phyloP scores from a whole-genome alignment of 2,797 vertebrate species.

The Micromesistius poutassou region DNA sequence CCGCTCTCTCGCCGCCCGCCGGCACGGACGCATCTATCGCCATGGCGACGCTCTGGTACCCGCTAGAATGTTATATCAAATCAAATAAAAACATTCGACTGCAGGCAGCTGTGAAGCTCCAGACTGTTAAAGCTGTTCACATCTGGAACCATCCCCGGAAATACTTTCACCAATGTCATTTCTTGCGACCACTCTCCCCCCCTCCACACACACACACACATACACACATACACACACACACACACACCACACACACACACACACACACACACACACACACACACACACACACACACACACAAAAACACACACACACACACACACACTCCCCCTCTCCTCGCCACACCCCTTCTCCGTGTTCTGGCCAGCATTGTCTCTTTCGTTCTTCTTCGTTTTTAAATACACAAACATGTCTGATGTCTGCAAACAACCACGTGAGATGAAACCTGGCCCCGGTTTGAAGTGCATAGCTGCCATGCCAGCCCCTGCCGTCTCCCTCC shows the following conservation, averaged over 20 bases:
- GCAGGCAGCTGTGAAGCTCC: background rate
- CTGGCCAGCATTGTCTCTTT: background rate
- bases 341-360: background rate
- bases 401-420: background rate
- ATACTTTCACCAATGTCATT: background rate
- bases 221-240: no score
- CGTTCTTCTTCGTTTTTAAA: background rate
- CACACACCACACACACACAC: no score
- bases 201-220: no score
- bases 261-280: no score
- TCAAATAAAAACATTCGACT: background rate
- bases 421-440: background rate
- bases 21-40: background rate
- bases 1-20: background rate
- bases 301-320: no score
- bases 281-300: no score
- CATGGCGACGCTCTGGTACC: background rate
- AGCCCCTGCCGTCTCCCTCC: constrained; percentile 10
- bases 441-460: background rate
- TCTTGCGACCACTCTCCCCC: background rate
- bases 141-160: background rate
- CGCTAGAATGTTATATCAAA: background rate
- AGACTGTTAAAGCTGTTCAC: background rate
- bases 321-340: no score
- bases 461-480: constrained; percentile 6